These are phyloP conservation scores for Dryomyza anilis DNA, from an alignment of 2,888 invertebrate species.

Conservation along the genomic window DNA sequence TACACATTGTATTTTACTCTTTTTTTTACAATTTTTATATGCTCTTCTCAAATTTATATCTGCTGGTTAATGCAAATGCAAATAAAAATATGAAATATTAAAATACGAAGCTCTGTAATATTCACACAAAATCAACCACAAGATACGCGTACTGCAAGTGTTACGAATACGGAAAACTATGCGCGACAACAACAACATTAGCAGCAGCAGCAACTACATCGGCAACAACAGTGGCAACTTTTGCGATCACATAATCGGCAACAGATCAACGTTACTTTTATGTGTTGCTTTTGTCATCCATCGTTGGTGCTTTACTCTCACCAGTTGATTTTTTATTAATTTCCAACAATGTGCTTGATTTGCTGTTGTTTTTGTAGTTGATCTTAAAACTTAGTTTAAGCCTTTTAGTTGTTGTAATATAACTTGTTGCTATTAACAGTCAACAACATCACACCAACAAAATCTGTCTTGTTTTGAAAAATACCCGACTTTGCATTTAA, in stretches of 20 bases:
- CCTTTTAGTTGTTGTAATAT: slow-evolving; percentile 1
- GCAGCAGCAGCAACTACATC: neutral
- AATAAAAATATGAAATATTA: neutral
- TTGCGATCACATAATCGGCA: neutral
- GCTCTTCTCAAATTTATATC: neutral
- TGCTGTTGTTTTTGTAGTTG: neutral
- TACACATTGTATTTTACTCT: too few species aligned
- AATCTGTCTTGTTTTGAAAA: neutral
- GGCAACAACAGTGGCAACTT: neutral
- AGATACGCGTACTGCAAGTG: slow-evolving; percentile 6
- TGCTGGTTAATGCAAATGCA: neutral
- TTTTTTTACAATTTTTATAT: too few species aligned
- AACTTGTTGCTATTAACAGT: neutral
- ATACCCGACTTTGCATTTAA: neutral
- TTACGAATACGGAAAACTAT: slow-evolving; percentile 16
- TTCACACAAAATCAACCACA: neutral
- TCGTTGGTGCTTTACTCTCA: neutral
- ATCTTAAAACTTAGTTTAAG: neutral
- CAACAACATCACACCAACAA: neutral
- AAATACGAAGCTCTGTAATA: neutral
- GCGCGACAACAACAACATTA: neutral
- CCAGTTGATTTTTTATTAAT: neutral
- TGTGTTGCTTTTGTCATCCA: neutral
- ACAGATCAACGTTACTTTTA: neutral
- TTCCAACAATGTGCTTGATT: neutral